Conservation (phyloP, 1,140 invertebrate species). For the Drosophila melanogaster region Release_6_plus_ISO1_MT NC_004354.4:7169001-7169500, state of each 20-base stretch:
- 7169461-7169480: slow-evolving; percentile 21
- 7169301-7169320: slow-evolving; percentile 72
- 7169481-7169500: slow-evolving; percentile 65
- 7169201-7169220: slow-evolving; percentile 31
- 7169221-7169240: slow-evolving; percentile 71
- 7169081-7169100: slow-evolving; percentile 78
- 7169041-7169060: slow-evolving; percentile 10
- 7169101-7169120: slow-evolving; percentile 48
- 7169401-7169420: slow-evolving; percentile 65
- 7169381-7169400: slow-evolving; percentile 45
- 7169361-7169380: slow-evolving; percentile 50
- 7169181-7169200: slow-evolving; percentile 52
- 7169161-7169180: slow-evolving; percentile 38
- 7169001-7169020: slow-evolving; percentile 10
- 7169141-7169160: slow-evolving; percentile 38
- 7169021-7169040: slow-evolving; percentile 35
- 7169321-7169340: slow-evolving; percentile 76
- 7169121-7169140: slow-evolving; percentile 34
- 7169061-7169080: slow-evolving; percentile 41
- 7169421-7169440: slow-evolving; percentile 18
- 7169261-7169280: slow-evolving; percentile 57
- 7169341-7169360: slow-evolving; percentile 21
- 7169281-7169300: slow-evolving; percentile 61
- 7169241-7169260: slow-evolving; percentile 25
- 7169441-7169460: slow-evolving; percentile 33